These are phyloP conservation scores for Brachionus rotundiformis DNA, from an alignment of 1,140 invertebrate genomes.

Conservation along the genomic window DNA sequence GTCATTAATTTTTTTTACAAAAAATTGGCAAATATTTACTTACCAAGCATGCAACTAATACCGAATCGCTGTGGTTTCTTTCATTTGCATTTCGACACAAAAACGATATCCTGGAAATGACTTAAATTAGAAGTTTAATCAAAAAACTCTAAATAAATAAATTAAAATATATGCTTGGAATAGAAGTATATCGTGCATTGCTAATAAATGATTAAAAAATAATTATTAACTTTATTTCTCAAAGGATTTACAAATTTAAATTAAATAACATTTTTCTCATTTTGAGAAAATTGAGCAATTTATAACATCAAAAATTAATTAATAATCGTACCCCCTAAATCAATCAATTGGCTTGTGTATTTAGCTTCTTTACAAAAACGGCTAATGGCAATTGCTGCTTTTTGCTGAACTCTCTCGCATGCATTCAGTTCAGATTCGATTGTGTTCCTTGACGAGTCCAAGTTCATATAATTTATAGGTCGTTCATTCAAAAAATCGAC, in stretches of 20 bases:
- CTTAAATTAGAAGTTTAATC: slow-evolving; percentile 40
- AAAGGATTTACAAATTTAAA: not conserved
- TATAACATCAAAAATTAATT: not conserved
- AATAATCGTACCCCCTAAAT: slow-evolving; percentile 69
- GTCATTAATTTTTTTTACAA: not conserved
- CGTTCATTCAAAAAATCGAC: slow-evolving; percentile 75
- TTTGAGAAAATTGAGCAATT: not conserved
- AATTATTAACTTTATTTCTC: not conserved
- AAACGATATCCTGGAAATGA: slow-evolving; percentile 69
- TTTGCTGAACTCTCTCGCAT: slow-evolving; percentile 77
- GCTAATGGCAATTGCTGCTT: slow-evolving; percentile 80
- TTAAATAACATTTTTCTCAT: not conserved
- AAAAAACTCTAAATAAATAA: slow-evolving; percentile 16
- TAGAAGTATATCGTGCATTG: not conserved
- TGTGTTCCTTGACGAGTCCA: slow-evolving; percentile 60
- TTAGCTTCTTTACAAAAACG: slow-evolving; percentile 74
- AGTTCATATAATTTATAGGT: slow-evolving; percentile 58
- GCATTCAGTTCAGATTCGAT: slow-evolving; percentile 69
- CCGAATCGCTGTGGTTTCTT: slow-evolving; percentile 74
- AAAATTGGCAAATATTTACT: slow-evolving; percentile 58
- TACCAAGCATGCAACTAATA: slow-evolving; percentile 75
- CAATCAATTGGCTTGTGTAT: slow-evolving; percentile 74
- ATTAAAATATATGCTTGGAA: slow-evolving; percentile 22
- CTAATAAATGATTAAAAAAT: not conserved
- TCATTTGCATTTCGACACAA: slow-evolving; percentile 72